phyloP scores from a whole-genome alignment of 2,113 vertebrate genomes.

The Anas platyrhynchos region DNA sequence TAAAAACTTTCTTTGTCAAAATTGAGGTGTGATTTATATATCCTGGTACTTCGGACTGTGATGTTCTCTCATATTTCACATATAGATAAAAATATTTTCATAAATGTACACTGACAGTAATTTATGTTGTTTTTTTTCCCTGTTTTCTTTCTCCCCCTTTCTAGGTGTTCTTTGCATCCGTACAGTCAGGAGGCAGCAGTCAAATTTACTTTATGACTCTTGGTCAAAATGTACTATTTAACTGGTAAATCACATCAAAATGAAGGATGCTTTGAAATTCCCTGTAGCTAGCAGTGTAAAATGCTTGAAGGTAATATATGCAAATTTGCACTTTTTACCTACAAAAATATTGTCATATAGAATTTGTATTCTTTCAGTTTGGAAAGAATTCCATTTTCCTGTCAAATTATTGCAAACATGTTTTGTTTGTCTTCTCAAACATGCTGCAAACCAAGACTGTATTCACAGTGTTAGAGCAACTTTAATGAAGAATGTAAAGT shows the following conservation, averaged over 20 bases:
- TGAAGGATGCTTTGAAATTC: conserved; percentile 46
- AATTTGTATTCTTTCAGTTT: background rate
- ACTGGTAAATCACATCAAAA: conserved; percentile 82
- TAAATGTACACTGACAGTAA: conserved; percentile 37
- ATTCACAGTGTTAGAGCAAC: conserved; percentile 51
- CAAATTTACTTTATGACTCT: conserved; percentile 98
- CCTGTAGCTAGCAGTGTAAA: conserved; percentile 41
- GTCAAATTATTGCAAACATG: background rate
- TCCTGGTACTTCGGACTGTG: background rate
- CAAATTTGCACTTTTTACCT: conserved; percentile 51
- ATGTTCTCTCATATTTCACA: background rate
- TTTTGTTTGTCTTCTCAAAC: conserved; percentile 55
- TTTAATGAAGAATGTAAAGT: conserved; percentile 56
- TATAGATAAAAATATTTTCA: conserved; percentile 22
- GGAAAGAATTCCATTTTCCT: conserved; percentile 5
- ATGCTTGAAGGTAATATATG: conserved; percentile 35
- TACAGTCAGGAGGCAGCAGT: conserved; percentile 89
- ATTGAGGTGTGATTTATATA: background rate
- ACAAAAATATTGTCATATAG: conserved; percentile 13
- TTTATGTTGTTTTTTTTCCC: no score
- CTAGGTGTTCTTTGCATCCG: conserved; percentile 93
- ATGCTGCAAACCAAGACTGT: conserved; percentile 39
- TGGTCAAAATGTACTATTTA: conserved; percentile 88
- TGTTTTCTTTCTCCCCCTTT: background rate
- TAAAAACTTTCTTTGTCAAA: conserved; percentile 1